A percentile compares a stretch with the other conserved stretches of the same genome.
Evolutionary conservation across 2,888 invertebrate genomes (phyloP).

Genomic region (Polydrusus pterygomalis): DNA sequence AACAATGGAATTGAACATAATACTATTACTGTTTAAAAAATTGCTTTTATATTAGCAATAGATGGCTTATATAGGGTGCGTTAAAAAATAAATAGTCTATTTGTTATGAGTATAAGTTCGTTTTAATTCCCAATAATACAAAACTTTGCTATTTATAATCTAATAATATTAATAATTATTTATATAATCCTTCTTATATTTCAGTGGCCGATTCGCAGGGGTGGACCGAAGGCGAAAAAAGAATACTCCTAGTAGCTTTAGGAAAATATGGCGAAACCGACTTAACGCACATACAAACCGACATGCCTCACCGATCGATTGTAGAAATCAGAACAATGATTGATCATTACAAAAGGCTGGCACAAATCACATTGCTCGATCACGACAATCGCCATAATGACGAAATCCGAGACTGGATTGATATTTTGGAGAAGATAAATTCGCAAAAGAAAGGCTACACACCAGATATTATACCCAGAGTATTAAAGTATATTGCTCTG

Average conservation of each 20-base stretch:
- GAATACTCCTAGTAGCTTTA: conserved; percentile 61
- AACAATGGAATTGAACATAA: too few relatives aligned
- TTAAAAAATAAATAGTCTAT: too few relatives aligned
- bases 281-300: conserved; percentile 61
- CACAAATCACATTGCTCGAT: conserved; percentile 50
- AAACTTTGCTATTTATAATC: too few relatives aligned
- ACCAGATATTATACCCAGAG: conserved; percentile 63
- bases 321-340: conserved; percentile 63
- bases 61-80: too few relatives aligned
- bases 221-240: conserved; percentile 64
- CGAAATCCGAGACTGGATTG: conserved; percentile 65
- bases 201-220: conserved; percentile 53
- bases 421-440: conserved; percentile 60
- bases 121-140: too few relatives aligned
- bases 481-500: conserved; percentile 68
- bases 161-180: too few relatives aligned
- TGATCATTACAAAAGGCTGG: conserved; percentile 62
- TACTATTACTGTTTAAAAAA: too few relatives aligned
- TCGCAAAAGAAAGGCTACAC: conserved; percentile 47
- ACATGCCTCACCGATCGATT: conserved; percentile 63
- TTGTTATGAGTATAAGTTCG: too few relatives aligned
- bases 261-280: conserved; percentile 63
- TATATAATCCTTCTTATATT: conserved; percentile 39
- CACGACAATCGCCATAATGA: conserved; percentile 55
- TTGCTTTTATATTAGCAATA: too few relatives aligned